Evolutionary conservation across 2,797 vertebrate genomes (phyloP), one percentile per base, ranked within the genome.

Genomic region (Oreortyx pictus): DNA sequence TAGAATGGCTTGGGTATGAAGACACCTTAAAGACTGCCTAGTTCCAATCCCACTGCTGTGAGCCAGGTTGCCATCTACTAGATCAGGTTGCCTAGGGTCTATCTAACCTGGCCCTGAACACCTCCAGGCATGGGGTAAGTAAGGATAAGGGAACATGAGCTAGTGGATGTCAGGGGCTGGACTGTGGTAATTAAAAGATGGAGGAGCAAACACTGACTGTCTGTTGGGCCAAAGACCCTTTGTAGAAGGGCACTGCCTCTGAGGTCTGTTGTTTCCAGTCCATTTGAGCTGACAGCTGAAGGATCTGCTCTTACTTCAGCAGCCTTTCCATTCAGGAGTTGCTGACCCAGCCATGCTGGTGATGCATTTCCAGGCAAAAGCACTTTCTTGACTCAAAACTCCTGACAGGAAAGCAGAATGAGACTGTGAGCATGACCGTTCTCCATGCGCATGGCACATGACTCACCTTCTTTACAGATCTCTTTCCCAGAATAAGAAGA

Each of bases 401-500:
- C 22, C 65, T 84, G 75, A 91, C 29, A 86, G 72, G 83, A 84
- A 94, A 89, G 62, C 18, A 66, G 74, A 83, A 76, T 12, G 13
- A 81, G 39, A n/a, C 75, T 77, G 37, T 64, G 68, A 95, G 60
- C 76, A 64, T 74, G 87, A 79, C 87, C 71, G 15, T 94, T 95
- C 61, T 46, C 33, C 3, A 0, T 3, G 2, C 61, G 1, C 20
- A 0, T 74, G 74, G 76, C 82, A 57, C 80, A 85, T 95, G 93
- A 94, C 29, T 95, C 85, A 82, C 89, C 82, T 93, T 82, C 82
- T 88, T 91, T 56, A 86, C 47, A 90, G 85, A 90, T 68, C 31
- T 92, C 49, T 73, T 92, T 88, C 70, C 79, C 91, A 92, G 67
- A 91, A 88, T 47, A 70, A 88, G 35, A 3, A 68, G 13, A 2